A percentile compares a stretch with the other conserved stretches of the same genome.
Conservation (phyloP, 1,140 invertebrate species). For the Drosophila saltans region DNA sequence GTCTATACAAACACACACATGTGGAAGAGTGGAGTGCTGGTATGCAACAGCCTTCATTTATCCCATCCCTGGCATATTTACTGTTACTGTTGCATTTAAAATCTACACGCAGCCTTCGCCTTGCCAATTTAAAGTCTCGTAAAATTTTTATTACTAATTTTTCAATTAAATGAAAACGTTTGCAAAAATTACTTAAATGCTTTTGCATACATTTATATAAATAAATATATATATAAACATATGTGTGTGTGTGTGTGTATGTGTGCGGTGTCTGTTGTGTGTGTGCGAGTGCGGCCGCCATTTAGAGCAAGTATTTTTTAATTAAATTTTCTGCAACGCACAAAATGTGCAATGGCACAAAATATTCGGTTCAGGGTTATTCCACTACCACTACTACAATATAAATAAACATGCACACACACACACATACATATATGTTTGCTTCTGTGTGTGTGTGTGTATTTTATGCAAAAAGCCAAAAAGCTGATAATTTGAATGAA, state of each 20-base stretch:
- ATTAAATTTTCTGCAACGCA: conserved; percentile 66
- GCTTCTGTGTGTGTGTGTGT: conserved; percentile 5
- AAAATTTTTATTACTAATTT: conserved; percentile 71
- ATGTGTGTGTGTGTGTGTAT: conserved; percentile 14
- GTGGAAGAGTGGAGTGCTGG: not conserved
- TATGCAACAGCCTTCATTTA: not conserved
- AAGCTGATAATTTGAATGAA: conserved; percentile 6
- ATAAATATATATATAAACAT: conserved; percentile 10
- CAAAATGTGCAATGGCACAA: conserved; percentile 40
- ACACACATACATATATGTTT: not conserved
- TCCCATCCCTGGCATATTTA: conserved; percentile 5
- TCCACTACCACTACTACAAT: not conserved
- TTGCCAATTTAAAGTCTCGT: conserved; percentile 21
- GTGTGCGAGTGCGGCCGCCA: conserved; percentile 39
- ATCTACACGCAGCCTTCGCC: not conserved
- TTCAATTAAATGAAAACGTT: conserved; percentile 71
- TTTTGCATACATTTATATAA: conserved; percentile 25
- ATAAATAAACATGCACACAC: conserved; percentile 10
- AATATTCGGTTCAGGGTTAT: conserved; percentile 20
- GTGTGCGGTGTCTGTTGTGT: conserved; percentile 16
- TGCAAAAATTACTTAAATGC: conserved; percentile 72
- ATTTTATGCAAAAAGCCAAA: conserved; percentile 8
- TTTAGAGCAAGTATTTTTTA: conserved; percentile 78
- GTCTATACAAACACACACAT: no score
- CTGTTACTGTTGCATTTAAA: conserved; percentile 7